Evolutionary conservation across 2,888 invertebrate genomes (phyloP), one percentile per base, ranked within the genome.

Genomic region (Pristionchus japonicus): DNA sequence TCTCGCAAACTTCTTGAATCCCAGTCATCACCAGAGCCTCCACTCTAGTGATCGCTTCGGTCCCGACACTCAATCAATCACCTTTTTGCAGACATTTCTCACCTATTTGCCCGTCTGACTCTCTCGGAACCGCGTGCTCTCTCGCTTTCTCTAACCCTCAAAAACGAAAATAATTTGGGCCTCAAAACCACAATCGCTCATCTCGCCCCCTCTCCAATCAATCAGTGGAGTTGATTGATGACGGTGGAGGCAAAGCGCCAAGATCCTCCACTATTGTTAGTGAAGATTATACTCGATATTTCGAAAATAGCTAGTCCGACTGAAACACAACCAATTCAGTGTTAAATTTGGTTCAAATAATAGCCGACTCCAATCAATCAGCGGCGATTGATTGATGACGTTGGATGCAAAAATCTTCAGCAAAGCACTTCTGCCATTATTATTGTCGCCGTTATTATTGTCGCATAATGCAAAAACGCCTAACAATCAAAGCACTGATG

Each of bases 361-460:
- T n/a, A n/a, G n/a, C n/a, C n/a, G n/a, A n/a, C n/a, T n/a, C n/a
- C 37, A 43, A n/a, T 77, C 40, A 77, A 77, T 77, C 74, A 77
- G n/a, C n/a, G 20, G 31, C 23, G 2, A 1, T 77, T 77, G 74
- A 77, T 77, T 77, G 40, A 77, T 77, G 74, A 77, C 74, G 74
- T n/a, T n/a, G n/a, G n/a, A n/a, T n/a, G n/a, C n/a, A n/a, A n/a
- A n/a, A n/a, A n/a, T n/a, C n/a, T n/a, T n/a, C n/a, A n/a, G n/a
- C n/a, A n/a, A n/a, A n/a, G n/a, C n/a, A n/a, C n/a, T n/a, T n/a
- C n/a, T n/a, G n/a, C n/a, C n/a, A n/a, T n/a, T n/a, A n/a, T n/a
- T n/a, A n/a, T n/a, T n/a, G n/a, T n/a, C n/a, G n/a, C n/a, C n/a
- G n/a, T n/a, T n/a, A n/a, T n/a, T n/a, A n/a, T n/a, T n/a, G n/a